These are phyloP conservation scores for Idaea biselata DNA, from an alignment of 2,888 invertebrate species.

Conservation along the genomic window DNA sequence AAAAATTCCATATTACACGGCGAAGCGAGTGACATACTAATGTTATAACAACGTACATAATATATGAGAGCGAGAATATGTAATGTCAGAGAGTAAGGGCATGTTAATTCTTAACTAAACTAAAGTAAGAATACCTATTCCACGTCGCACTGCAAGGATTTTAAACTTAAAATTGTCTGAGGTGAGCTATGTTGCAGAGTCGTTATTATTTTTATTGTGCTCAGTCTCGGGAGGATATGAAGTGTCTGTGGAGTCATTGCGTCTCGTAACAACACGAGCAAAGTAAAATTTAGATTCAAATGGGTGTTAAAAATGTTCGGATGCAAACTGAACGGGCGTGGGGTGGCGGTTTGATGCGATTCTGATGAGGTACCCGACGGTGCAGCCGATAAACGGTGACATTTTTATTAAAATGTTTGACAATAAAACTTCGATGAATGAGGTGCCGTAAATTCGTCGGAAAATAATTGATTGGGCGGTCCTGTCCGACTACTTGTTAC, in stretches of 20 bases:
- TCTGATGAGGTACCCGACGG: conserved; percentile 60
- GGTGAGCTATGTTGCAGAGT: conserved; percentile 41
- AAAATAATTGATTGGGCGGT: conserved; percentile 50
- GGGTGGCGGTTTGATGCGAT: conserved; percentile 58
- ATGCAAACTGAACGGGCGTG: conserved; percentile 53
- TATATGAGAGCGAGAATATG: no score
- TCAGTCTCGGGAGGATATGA: conserved; percentile 48
- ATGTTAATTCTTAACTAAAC: conserved; percentile 50
- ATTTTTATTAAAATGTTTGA: conserved; percentile 62
- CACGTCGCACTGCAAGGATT: conserved; percentile 30
- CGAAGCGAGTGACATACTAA: conserved; percentile 44
- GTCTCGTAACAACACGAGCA: conserved; percentile 49
- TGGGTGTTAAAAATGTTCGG: conserved; percentile 63
- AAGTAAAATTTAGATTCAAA: conserved; percentile 66
- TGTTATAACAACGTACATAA: conserved; percentile 41
- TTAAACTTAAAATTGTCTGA: conserved; percentile 31
- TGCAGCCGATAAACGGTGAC: conserved; percentile 38
- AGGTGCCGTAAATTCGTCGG: conserved; percentile 52
- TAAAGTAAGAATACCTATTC: conserved; percentile 31
- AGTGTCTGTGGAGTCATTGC: conserved; percentile 44
- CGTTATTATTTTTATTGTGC: conserved; percentile 56
- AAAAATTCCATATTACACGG: conserved; percentile 56
- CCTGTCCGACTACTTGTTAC: conserved; percentile 39
- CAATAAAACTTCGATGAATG: conserved; percentile 52
- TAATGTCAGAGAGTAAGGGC: conserved; percentile 20